These are phyloP conservation scores for Microplitis manilae DNA, from an alignment of 2,888 invertebrate genomes.

Conservation along the genomic window DNA sequence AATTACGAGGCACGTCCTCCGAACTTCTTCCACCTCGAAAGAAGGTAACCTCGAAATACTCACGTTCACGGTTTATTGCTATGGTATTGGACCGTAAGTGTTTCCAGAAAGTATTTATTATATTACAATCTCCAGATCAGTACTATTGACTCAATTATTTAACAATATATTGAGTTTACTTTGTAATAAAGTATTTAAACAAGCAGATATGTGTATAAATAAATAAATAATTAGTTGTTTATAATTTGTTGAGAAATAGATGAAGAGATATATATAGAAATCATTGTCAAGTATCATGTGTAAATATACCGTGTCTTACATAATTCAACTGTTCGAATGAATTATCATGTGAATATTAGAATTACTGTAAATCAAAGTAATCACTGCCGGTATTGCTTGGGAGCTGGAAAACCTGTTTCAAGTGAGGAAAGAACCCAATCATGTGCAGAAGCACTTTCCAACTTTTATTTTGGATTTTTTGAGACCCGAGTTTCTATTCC, in stretches of 20 bases:
- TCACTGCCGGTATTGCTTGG: slow-evolving; percentile 60
- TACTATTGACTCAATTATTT: slow-evolving; percentile 3
- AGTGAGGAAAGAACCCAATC: slow-evolving; percentile 46
- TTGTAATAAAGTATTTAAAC: slow-evolving; percentile 9
- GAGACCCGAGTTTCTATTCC: not conserved
- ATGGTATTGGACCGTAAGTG: slow-evolving; percentile 29
- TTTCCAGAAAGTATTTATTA: slow-evolving; percentile 16
- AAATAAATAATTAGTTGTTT: not conserved
- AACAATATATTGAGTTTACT: not conserved
- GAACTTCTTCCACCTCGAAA: slow-evolving; percentile 28
- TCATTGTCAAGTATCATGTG: slow-evolving; percentile 2
- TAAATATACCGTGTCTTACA: slow-evolving; percentile 22
- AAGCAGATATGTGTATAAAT: not conserved
- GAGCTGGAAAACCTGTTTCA: slow-evolving; percentile 60
- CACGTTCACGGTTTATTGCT: slow-evolving; percentile 52
- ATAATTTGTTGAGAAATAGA: not conserved
- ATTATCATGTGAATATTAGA: slow-evolving; percentile 35
- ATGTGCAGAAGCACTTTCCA: slow-evolving; percentile 5
- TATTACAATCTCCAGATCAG: not conserved
- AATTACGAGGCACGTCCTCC: slow-evolving; percentile 58
- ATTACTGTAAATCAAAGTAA: slow-evolving; percentile 61
- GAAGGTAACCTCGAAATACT: slow-evolving; percentile 51
- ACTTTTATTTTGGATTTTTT: slow-evolving; percentile 10
- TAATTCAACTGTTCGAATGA: slow-evolving; percentile 27
- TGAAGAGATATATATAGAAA: slow-evolving; percentile 4